A percentile compares a stretch with the other conserved stretches of the same genome.
These are phyloP conservation scores for Archaeoteleia sp. DNA, from an alignment of 2,888 invertebrate species.

Conservation along the genomic window DNA sequence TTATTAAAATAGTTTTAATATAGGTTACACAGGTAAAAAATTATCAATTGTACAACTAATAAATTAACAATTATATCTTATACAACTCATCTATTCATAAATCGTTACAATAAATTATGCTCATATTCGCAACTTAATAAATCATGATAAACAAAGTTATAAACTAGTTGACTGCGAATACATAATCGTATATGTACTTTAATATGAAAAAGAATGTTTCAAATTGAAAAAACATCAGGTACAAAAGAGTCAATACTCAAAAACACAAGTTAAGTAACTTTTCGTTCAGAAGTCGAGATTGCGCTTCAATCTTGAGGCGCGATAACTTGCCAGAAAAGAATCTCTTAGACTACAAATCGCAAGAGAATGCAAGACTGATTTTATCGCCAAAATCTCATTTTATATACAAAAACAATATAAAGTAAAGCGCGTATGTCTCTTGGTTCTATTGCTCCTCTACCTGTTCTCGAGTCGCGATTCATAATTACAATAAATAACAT, in stretches of 20 bases:
- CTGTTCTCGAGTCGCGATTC: background rate
- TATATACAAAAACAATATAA: constrained; percentile 19
- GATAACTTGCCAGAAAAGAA: constrained; percentile 34
- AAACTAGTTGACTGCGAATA: too few species aligned
- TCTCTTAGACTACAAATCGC: constrained; percentile 32
- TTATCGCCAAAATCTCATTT: too few species aligned
- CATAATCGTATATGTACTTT: too few species aligned
- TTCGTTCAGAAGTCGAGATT: constrained; percentile 34
- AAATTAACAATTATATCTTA: too few species aligned
- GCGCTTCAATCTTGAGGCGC: constrained; percentile 32
- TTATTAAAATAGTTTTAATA: too few species aligned
- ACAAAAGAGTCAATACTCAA: constrained; percentile 44
- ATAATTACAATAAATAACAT: constrained; percentile 13
- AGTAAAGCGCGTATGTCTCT: constrained; percentile 3
- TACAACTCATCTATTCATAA: too few species aligned
- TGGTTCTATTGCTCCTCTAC: background rate
- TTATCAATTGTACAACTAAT: too few species aligned
- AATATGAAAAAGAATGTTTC: too few species aligned
- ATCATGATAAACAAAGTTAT: too few species aligned
- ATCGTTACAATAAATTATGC: too few species aligned
- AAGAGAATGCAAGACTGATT: constrained; percentile 9
- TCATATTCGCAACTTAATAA: too few species aligned
- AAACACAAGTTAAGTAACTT: constrained; percentile 31
- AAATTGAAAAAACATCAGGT: constrained; percentile 31
- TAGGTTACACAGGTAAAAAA: too few species aligned